A percentile compares a stretch with the other conserved stretches of the same genome.
phyloP scores from a whole-genome alignment of 37 sponge, comb jelly and placozoan species.

The Oopsacas minuta region DNA sequence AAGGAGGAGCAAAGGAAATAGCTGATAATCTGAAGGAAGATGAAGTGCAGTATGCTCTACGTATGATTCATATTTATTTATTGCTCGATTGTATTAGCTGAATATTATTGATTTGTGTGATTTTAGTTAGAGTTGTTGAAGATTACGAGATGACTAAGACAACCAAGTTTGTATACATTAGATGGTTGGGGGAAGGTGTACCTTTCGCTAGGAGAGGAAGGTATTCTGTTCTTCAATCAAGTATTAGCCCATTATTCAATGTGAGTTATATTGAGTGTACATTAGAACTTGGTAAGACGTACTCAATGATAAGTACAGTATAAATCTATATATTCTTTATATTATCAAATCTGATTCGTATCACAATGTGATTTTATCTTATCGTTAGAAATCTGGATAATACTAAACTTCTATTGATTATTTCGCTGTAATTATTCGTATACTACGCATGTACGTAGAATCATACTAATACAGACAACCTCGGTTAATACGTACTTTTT shows the following conservation, averaged over 20 bases:
- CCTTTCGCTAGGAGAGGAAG: constrained; percentile 48
- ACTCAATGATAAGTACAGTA: too few species aligned
- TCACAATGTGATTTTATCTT: too few species aligned
- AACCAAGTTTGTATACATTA: constrained; percentile 72
- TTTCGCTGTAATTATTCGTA: too few species aligned
- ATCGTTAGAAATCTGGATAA: too few species aligned
- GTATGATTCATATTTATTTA: constrained; percentile 28
- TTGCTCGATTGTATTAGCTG: not conserved
- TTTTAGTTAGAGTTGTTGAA: constrained; percentile 59
- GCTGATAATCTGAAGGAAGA: constrained; percentile 29
- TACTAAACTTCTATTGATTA: too few species aligned
- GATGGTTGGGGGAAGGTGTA: constrained; percentile 38
- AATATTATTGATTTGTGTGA: not conserved
- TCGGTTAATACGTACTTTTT: too few species aligned
- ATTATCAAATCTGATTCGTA: too few species aligned
- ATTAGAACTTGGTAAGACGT: too few species aligned
- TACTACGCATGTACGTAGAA: too few species aligned
- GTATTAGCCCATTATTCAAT: not conserved
- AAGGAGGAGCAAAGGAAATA: constrained; percentile 53
- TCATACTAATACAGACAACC: too few species aligned
- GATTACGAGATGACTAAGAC: constrained; percentile 70
- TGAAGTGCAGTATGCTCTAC: constrained; percentile 48
- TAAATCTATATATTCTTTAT: too few species aligned
- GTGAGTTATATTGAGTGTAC: not conserved
- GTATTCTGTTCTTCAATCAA: constrained; percentile 45